These are phyloP conservation scores for Halcyon smyrnensis DNA, from an alignment of 2,797 vertebrate species.

Conservation along the genomic window DNA sequence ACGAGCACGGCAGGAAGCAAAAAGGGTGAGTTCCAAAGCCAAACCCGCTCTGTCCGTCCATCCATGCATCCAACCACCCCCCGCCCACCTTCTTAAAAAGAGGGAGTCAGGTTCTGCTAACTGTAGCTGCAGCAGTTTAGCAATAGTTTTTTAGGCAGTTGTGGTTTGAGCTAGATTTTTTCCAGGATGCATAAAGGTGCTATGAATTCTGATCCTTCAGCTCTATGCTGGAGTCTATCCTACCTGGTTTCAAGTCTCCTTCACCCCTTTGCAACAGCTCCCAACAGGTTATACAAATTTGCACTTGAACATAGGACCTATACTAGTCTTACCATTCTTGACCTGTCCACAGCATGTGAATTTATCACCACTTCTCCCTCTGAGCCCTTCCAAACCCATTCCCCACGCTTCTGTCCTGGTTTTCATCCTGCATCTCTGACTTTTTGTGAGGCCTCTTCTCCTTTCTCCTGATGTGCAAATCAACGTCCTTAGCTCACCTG, in stretches of 20 bases:
- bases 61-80: background rate
- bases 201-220: background rate
- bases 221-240: background rate
- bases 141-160: constrained; percentile 4
- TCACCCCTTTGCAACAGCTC: background rate
- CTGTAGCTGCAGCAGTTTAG: constrained; percentile 71
- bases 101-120: constrained; percentile 64
- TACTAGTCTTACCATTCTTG: background rate
- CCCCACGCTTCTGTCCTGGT: constrained; percentile 63
- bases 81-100: constrained; percentile 34
- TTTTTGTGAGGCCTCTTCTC: constrained; percentile 57
- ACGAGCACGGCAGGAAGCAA: constrained; percentile 35
- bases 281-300: background rate
- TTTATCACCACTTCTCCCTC: background rate
- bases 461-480: constrained; percentile 49
- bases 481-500: constrained; percentile 63
- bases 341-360: constrained; percentile 8
- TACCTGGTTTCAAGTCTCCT: background rate
- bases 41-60: background rate
- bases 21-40: constrained; percentile 46
- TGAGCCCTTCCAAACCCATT: constrained; percentile 44
- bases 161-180: background rate
- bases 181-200: background rate
- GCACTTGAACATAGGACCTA: background rate
- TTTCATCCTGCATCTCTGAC: constrained; percentile 46